Evolutionary conservation across 1,140 invertebrate species (phyloP), one percentile per base, ranked within the genome.

Genomic region (Pseudoatta argentina): DNA sequence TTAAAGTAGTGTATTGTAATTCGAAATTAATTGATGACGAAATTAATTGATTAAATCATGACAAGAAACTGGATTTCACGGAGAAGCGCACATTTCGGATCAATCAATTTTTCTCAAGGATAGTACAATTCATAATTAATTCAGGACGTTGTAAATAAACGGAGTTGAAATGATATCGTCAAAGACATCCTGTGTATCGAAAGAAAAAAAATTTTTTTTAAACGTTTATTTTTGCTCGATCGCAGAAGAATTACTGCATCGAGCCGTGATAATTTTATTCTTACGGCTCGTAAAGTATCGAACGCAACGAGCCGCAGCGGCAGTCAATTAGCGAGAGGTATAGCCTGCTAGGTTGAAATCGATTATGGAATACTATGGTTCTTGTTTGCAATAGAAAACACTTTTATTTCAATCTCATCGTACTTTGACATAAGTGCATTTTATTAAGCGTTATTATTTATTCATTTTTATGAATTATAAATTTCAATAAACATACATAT

Each of bases 291-390:
- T 6, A 34, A 34, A 34, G 6, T 30, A 30, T 30, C 30, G 30
- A 30, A 30, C 30, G 30, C 30, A 30, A 3, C 4, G 30, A 34
- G 30, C 30, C 6, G 30, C 30, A 34, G 30, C 30, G 30, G 30
- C 30, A 34, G 30, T 34, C 30, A 7, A 34, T 34, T 34, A 83
- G 69, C 79, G 14, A 83, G 69, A n/a, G 55, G 27, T 82, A 82
- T 72, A 82, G 79, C 61, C 79, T 61, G 55, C 24, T 83, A 30
- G 71, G 79, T 57, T 83, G 79, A 27, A 83, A 83, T 83, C 79
- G 79, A 83, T 83, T 83, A 83, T 44, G 79, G 79, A 83, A 83
- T 83, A 67, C 79, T 55, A 83, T 69, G 67, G 24, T 83, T 51
- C 79, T 83, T 48, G 69, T 73, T 83, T 83, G 55, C 55, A 55